A percentile compares a stretch with the other conserved stretches of the same genome.
phyloP scores from a whole-genome alignment of 2,888 invertebrate species.

The Parnassius apollo region DNA sequence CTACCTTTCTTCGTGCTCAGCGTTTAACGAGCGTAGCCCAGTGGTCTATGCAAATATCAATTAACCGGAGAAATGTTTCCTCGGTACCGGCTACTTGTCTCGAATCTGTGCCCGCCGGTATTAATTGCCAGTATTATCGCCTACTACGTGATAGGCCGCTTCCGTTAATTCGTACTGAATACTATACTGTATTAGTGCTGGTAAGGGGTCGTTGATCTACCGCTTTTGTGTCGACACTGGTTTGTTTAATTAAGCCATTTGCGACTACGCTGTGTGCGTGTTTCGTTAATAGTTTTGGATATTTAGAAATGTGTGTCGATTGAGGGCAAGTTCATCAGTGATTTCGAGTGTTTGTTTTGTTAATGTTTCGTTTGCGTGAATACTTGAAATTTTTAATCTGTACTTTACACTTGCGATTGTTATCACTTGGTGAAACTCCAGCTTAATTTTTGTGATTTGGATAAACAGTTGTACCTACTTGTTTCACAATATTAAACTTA shows the following conservation, averaged over 20 bases:
- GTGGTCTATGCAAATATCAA: slow-evolving; percentile 61
- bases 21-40: slow-evolving; percentile 34
- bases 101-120: slow-evolving; percentile 36
- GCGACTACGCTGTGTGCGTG: slow-evolving; percentile 4
- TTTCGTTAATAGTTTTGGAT: slow-evolving; percentile 6
- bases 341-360: slow-evolving; percentile 5
- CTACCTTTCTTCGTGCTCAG: slow-evolving; percentile 41
- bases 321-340: slow-evolving; percentile 3
- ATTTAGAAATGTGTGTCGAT: slow-evolving; percentile 5
- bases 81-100: slow-evolving; percentile 43
- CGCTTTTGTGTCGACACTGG: slow-evolving; percentile 12
- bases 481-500: too few relatives aligned
- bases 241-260: slow-evolving; percentile 24
- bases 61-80: slow-evolving; percentile 56
- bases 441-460: too few relatives aligned
- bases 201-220: slow-evolving; percentile 19
- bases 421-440: too few relatives aligned
- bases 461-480: too few relatives aligned
- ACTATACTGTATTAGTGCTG: slow-evolving; percentile 19
- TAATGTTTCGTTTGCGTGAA: background rate
- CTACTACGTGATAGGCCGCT: slow-evolving; percentile 46
- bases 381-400: background rate
- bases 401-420: too few relatives aligned
- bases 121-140: slow-evolving; percentile 54
- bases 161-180: slow-evolving; percentile 35